Evolutionary conservation across 2,888 invertebrate species (phyloP).

Genomic region (Phrixothrix hirtus): DNA sequence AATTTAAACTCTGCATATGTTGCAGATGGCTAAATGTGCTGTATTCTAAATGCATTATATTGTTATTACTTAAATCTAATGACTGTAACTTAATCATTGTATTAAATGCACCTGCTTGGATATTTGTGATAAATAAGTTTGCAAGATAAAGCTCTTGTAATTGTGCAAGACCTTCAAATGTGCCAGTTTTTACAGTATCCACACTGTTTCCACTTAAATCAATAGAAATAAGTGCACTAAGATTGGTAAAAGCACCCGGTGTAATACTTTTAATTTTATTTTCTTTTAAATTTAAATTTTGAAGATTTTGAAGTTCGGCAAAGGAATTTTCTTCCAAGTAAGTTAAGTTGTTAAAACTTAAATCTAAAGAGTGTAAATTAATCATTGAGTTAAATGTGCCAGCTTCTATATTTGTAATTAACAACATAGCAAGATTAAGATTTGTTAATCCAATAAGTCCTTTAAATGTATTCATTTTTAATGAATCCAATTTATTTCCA

Average conservation of each 20-base stretch:
- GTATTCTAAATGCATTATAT: background rate
- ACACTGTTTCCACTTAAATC: background rate
- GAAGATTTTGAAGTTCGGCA: background rate
- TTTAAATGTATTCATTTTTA: background rate
- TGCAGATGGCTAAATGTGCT: background rate
- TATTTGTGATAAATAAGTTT: background rate
- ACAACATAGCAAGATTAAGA: background rate
- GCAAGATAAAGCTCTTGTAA: background rate
- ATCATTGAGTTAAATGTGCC: background rate
- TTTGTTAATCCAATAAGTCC: background rate
- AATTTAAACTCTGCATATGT: background rate
- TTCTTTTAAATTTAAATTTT: background rate
- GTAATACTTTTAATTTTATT: background rate
- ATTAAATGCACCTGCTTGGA: background rate
- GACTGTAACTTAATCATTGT: background rate
- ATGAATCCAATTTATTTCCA: background rate
- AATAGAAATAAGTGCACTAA: background rate
- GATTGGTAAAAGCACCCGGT: background rate
- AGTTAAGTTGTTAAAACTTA: background rate
- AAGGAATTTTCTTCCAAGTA: background rate
- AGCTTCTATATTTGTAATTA: background rate
- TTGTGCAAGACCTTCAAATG: background rate
- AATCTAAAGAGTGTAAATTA: background rate
- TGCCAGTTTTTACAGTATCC: background rate
- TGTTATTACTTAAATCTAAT: constrained; percentile 2